These are phyloP conservation scores for Triplophysa bombifrons DNA, from an alignment of 2,797 vertebrate species.

Conservation along the genomic window DNA sequence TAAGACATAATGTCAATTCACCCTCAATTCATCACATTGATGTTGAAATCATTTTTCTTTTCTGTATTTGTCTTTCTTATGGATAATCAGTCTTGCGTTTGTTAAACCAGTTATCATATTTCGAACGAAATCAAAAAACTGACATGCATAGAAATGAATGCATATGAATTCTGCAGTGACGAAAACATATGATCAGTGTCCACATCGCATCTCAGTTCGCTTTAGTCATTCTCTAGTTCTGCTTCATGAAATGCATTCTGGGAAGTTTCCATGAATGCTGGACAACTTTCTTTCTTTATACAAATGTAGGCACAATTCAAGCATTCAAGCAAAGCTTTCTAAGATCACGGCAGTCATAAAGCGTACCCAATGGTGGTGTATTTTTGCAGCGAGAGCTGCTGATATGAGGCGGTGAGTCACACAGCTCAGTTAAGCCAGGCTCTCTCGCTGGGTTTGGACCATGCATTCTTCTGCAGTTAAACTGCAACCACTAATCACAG, in stretches of 20 bases:
- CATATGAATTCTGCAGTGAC: background rate
- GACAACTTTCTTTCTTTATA: background rate
- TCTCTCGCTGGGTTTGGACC: slow-evolving; percentile 67
- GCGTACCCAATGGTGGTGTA: background rate
- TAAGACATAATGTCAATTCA: no score
- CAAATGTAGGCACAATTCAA: background rate
- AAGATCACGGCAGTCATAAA: background rate
- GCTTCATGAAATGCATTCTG: background rate
- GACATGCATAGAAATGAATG: no score
- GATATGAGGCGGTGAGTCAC: slow-evolving; percentile 65
- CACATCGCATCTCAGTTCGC: background rate
- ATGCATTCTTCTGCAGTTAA: slow-evolving; percentile 82
- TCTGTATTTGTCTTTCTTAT: no score
- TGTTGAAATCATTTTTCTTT: no score
- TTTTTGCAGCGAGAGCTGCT: slow-evolving; percentile 42
- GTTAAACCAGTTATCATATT: no score
- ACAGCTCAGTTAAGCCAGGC: slow-evolving; percentile 62
- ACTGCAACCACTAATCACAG: slow-evolving; percentile 83
- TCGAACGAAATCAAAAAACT: no score
- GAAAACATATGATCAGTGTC: background rate
- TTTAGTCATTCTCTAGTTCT: background rate
- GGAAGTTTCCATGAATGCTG: background rate
- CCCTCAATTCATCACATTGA: no score
- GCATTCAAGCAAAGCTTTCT: background rate
- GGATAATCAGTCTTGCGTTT: no score